Conservation (phyloP, 2,888 invertebrate species). For the Asteroscopus sphinx region DNA sequence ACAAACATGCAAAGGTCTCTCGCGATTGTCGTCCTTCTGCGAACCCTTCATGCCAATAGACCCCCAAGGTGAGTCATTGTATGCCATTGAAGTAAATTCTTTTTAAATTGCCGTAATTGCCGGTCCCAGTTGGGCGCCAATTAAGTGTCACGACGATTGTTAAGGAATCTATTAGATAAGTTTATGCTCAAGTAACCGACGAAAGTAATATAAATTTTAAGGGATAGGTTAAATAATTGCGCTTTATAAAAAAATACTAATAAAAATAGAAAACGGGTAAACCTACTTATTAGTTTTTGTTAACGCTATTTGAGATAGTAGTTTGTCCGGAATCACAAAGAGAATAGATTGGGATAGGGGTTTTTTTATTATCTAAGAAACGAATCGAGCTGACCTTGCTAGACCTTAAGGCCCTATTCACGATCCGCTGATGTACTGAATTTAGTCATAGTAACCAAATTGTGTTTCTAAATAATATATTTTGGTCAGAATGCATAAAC, state of each 20-base stretch:
- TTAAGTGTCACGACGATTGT: conserved; percentile 46
- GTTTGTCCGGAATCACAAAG: too few relatives aligned
- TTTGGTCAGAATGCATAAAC: too few relatives aligned
- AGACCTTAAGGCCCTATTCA: too few relatives aligned
- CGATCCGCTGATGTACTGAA: too few relatives aligned
- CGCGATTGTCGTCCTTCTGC: conserved; percentile 67
- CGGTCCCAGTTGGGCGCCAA: conserved; percentile 68
- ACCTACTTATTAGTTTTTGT: too few relatives aligned
- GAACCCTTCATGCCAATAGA: conserved; percentile 86
- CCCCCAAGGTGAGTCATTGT: conserved; percentile 87
- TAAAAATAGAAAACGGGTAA: not conserved
- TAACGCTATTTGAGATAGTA: too few relatives aligned
- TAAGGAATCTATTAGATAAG: conserved; percentile 45
- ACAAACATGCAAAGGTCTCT: conserved; percentile 67
- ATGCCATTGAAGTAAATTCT: conserved; percentile 33
- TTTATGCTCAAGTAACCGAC: conserved; percentile 17
- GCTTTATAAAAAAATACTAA: conserved; percentile 10
- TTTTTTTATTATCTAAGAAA: too few relatives aligned
- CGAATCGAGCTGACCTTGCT: too few relatives aligned
- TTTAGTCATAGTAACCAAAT: too few relatives aligned
- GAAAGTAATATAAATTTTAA: conserved; percentile 20
- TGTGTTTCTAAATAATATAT: too few relatives aligned
- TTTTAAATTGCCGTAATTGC: conserved; percentile 44
- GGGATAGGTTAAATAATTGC: conserved; percentile 26
- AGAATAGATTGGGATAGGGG: too few relatives aligned